These are phyloP conservation scores for Xyliphius kryptos DNA, from an alignment of 2,113 vertebrate genomes.

Conservation along the genomic window DNA sequence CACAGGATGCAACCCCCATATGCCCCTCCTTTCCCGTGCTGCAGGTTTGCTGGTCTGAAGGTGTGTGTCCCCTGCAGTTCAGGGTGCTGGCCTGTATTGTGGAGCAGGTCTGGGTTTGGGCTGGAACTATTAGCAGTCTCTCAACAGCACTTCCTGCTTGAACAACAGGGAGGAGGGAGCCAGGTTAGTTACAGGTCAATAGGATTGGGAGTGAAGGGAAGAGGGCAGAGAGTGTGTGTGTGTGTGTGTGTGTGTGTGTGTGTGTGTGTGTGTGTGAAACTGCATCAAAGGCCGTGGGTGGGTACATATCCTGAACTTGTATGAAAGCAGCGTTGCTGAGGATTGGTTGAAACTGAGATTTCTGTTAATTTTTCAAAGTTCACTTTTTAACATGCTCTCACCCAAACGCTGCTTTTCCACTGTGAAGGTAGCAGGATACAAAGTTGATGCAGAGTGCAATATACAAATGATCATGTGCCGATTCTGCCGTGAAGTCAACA, in stretches of 20 bases:
- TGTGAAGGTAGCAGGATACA: no score
- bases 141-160: constrained; percentile 64
- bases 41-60: constrained; percentile 64
- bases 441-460: no score
- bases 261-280: constrained; percentile 28
- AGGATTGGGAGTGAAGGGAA: constrained; percentile 34
- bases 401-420: no score
- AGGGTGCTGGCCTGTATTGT: constrained; percentile 57
- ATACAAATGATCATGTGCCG: no score
- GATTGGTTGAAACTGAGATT: no score
- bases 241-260: constrained; percentile 30
- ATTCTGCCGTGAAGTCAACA: no score
- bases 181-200: constrained; percentile 58
- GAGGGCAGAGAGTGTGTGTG: constrained; percentile 19
- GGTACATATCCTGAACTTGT: constrained; percentile 28
- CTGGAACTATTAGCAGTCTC: constrained; percentile 49
- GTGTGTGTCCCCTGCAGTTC: constrained; percentile 26
- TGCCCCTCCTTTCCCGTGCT: constrained; percentile 31
- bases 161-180: constrained; percentile 54
- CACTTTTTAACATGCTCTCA: no score
- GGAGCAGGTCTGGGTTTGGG: constrained; percentile 68
- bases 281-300: constrained; percentile 8
- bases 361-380: no score
- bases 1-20: constrained; percentile 89
- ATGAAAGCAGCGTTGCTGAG: constrained; percentile 11